Base-by-base conservation (phyloP, 1,140 invertebrate genomes). In the Rhopalosiphum padi region DNA sequence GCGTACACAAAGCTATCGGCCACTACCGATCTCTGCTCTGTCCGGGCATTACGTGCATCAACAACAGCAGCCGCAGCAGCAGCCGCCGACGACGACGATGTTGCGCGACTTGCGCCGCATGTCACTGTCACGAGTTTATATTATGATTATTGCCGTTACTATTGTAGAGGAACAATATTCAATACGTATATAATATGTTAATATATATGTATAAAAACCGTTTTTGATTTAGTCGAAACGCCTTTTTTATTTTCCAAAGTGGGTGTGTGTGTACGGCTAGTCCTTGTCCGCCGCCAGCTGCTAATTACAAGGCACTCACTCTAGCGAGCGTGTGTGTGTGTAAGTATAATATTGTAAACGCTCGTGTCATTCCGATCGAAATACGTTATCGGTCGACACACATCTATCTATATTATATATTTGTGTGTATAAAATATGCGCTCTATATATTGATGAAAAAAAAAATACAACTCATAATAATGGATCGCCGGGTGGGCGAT, bases 291-390 rank as follows among this genome's bases (percentile, higher is more conserved):
- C 68, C 51, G 68, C 60, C 60, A 48, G 91, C 91, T 85, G 91
- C 91, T 93, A 93, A 93, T 93, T 93, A 93, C 91, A 93, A 86
- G 91, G 91, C 82, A 86, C 91, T 93, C 85, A 86, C 91, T 86
- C 85, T 21, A 51, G 82, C 41, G 89, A 8, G 77, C 21, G 35
- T 23, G 35, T 4, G 21, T 85, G 41, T 48, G 43, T 46, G 85
- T 87, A 48, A 25, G n/a, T 68, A 43, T 91, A 91, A 43, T 91
- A 91, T 91, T 91, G 68, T 91, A 91, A 91, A 83, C 91, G 91
- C 9, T 86, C 82, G 82, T 93, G 91, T 93, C 91, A 93, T 93
- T 93, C 82, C 91, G 35, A 83, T 92, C 68, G 82, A 41, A 85
- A 51, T 51, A 83, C 15, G 91, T 93, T 93, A 93, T 93, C 91